Base-by-base conservation (phyloP, 2,797 vertebrate species). In the Tadarida brasiliensis region DNA sequence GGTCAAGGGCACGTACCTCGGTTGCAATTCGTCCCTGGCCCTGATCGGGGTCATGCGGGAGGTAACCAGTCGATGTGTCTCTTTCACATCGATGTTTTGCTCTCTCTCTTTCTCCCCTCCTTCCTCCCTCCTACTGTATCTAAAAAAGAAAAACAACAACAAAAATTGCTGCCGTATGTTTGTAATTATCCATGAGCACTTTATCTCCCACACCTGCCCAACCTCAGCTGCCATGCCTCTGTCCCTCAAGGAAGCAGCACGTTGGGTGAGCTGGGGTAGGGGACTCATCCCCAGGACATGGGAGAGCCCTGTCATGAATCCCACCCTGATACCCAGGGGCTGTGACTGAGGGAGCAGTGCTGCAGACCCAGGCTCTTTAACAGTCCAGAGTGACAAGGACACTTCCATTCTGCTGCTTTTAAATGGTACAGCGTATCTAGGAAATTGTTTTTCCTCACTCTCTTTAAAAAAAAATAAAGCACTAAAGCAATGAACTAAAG, bases 281-380 rank as follows among this genome's bases (percentile, higher is more conserved):
- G 26, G 51, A 19, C 28, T 35, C 35, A 7, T 59, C 28, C n/a
- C 10, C 35, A 76, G 15, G 51, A 0, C 5, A 20, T 0, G 19
- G 3, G 26, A 76, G 81, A 87, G 17, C 24, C 87, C 61, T 11
- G 30, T 26, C 74, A 20, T 0, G 15, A 56, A 5, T 10, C 47
- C 44, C 26, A 24, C 33, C 56, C 47, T 28, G 56, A 51, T 2
- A 51, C n/a, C 28, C 0, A 2, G 16, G 68, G 57, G 57, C 35
- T 2, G 12, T 16, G 16, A 76, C 22, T 0, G 0, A 30, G 47
- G 51, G 26, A 26, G 28, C 10, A 0, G 22, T 11, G n/a, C 44
- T 19, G n/a, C 49, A 35, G 81, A 11, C 16, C 33, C 33, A 14
- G 47, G 47, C 33, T 54, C 57, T 49, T 71, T 2, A 0, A 3